A percentile compares a stretch with the other conserved stretches of the same genome.
phyloP scores from a whole-genome alignment of 23 tunicate species.

The Styela plicata region DNA sequence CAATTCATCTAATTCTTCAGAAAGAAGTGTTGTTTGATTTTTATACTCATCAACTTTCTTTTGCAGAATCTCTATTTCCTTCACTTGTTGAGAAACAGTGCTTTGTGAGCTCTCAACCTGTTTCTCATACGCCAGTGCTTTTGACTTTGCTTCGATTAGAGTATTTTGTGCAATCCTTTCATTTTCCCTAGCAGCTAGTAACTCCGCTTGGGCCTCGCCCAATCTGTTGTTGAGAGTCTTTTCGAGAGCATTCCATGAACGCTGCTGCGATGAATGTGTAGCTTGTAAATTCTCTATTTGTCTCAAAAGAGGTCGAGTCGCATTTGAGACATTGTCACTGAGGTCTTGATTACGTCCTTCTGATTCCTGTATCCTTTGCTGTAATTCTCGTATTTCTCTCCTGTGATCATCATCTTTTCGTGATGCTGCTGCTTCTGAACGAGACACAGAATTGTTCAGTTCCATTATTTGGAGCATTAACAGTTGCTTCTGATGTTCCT shows the following conservation, averaged over 20 bases:
- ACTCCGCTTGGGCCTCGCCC: conserved; percentile 64
- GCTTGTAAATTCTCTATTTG: conserved; percentile 81
- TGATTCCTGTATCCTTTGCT: conserved; percentile 84
- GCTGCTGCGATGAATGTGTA: conserved; percentile 65
- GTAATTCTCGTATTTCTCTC: conserved; percentile 73
- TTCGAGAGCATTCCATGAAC: conserved; percentile 84
- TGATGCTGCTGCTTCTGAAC: conserved; percentile 46
- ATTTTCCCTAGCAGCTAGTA: conserved; percentile 51
- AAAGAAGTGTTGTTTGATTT: not conserved
- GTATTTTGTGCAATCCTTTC: conserved; percentile 55
- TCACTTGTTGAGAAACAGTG: conserved; percentile 8
- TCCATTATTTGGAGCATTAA: conserved; percentile 43
- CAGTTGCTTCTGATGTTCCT: conserved; percentile 76
- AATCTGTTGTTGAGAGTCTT: conserved; percentile 68
- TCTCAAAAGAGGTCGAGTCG: conserved; percentile 80
- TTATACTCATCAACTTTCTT: conserved; percentile 36
- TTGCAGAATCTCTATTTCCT: conserved; percentile 40
- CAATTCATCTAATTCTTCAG: not conserved
- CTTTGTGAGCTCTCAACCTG: conserved; percentile 40
- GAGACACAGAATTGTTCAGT: conserved; percentile 41
- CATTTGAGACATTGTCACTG: conserved; percentile 59
- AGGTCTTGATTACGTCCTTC: conserved; percentile 83
- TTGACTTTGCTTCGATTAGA: conserved; percentile 51
- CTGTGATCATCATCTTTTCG: conserved; percentile 76
- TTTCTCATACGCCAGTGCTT: conserved; percentile 38